These are phyloP conservation scores for Numida meleagris DNA, from an alignment of 2,113 vertebrate species.

Conservation along the genomic window DNA sequence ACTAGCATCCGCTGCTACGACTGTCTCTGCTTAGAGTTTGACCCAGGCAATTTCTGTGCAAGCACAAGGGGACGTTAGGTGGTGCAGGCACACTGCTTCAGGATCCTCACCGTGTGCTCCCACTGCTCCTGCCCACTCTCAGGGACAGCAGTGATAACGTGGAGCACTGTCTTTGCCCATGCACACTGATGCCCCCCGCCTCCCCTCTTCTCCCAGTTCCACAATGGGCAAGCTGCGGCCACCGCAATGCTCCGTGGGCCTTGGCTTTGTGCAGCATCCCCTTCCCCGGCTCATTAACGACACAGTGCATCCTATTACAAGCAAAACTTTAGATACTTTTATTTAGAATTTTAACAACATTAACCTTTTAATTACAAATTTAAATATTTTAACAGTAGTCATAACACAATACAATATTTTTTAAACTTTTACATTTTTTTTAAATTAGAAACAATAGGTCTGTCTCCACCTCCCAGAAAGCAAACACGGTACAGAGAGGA, in stretches of 20 bases:
- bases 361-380: conserved; percentile 75
- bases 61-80: background rate
- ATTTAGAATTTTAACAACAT: conserved; percentile 76
- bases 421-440: conserved; percentile 66
- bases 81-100: background rate
- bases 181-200: background rate
- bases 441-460: conserved; percentile 64
- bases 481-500: conserved; percentile 61
- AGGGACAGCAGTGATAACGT: background rate
- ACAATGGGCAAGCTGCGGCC: background rate
- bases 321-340: conserved; percentile 74
- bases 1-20: fast-evolving
- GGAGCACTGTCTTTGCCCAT: background rate
- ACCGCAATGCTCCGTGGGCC: fast-evolving
- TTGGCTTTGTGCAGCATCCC: conserved; percentile 6
- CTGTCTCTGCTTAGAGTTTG: background rate
- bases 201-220: conserved; percentile 11
- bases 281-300: conserved; percentile 67
- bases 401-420: conserved; percentile 66
- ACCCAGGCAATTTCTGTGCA: background rate
- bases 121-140: background rate
- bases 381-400: conserved; percentile 75
- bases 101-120: background rate
- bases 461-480: conserved; percentile 66
- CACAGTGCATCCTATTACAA: conserved; percentile 73